Evolutionary conservation across 2,113 vertebrate genomes (phyloP).

Genomic region (Spheniscus mendiculus): DNA sequence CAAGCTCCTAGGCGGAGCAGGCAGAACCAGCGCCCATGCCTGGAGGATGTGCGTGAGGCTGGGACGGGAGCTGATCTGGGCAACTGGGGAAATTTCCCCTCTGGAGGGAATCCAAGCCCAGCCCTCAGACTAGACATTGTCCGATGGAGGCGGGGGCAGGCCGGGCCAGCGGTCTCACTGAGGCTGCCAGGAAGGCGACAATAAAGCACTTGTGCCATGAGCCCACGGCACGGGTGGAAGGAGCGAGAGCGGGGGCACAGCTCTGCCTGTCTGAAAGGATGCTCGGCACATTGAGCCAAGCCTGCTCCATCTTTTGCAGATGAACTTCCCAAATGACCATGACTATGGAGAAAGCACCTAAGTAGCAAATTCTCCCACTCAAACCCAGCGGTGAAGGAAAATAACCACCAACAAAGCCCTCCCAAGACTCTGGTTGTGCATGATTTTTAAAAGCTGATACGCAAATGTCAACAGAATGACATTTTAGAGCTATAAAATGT

Average conservation of each 20-base stretch:
- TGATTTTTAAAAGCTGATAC: not conserved
- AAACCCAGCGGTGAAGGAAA: not conserved
- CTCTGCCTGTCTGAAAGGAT: not conserved
- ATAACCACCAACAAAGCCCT: fast-evolving
- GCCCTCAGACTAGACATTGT: not conserved
- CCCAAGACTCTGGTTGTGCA: not conserved
- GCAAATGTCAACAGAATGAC: not conserved
- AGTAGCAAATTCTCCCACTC: not conserved
- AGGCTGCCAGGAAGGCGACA: not conserved
- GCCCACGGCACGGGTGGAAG: not conserved
- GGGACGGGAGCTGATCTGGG: not conserved
- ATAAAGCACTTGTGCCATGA: not conserved
- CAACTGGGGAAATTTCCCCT: not conserved
- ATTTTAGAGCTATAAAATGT: not conserved
- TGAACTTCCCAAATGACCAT: not conserved
- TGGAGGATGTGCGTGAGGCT: not conserved
- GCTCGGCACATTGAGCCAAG: not conserved
- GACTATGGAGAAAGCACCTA: not conserved
- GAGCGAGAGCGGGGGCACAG: not conserved
- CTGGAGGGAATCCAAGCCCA: not conserved
- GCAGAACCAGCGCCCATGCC: not conserved
- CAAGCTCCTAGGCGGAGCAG: not conserved
- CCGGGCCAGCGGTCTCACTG: no score
- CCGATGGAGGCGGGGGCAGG: fast-evolving
- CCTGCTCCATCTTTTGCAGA: not conserved